Base-by-base conservation (phyloP, 2,797 vertebrate genomes). In the Centroberyx gerrardi region DNA sequence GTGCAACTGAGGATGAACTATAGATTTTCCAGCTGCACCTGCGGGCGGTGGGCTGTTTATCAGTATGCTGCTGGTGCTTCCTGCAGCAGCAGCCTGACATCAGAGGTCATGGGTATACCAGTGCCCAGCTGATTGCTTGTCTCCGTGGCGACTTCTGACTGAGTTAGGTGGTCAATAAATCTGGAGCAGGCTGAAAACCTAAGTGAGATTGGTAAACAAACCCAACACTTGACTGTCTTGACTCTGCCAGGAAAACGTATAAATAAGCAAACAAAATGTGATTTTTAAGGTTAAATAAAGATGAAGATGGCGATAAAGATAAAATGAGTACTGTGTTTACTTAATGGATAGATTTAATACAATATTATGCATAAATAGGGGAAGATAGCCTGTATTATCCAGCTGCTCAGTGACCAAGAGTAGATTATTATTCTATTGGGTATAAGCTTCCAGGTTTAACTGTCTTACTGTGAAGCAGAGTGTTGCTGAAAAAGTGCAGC, bases 111-210 rank as follows among this genome's bases (percentile, higher is more conserved):
- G 8, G 59, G 60, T 82, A 73, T 5, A 66, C 55, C 60, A 2
- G 27, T 15, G 60, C 70, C 68, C 44, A 15, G 76, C 82, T 80
- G 86, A 88, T 84, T 86, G 85, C 80, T 68, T 65, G 82, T 91
- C 80, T 87, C 82, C 42, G 5, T 13, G 66, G 68, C 22, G 72
- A 92, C 82, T 84, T 85, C 84, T 72, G 83, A 68, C 68, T 70
- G 71, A 84, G 70, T 73, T 77, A 68, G 76, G 18, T 66, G 73
- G 76, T 86, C 78, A 60, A 74, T 84, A 81, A 80, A 78, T 87
- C 46, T 55, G 60, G 46, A 59, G 52, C 31, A 4, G 52, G 10
- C 52, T 53, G 52, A 53, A 22, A 27, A 28, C 18, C 67, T 48
- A 31, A 49, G 70, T 62, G 14, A 61, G 68, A 69, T 13, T 0